Conservation (phyloP, 2,113 vertebrate genomes). For the Pongo pygmaeus region DNA sequence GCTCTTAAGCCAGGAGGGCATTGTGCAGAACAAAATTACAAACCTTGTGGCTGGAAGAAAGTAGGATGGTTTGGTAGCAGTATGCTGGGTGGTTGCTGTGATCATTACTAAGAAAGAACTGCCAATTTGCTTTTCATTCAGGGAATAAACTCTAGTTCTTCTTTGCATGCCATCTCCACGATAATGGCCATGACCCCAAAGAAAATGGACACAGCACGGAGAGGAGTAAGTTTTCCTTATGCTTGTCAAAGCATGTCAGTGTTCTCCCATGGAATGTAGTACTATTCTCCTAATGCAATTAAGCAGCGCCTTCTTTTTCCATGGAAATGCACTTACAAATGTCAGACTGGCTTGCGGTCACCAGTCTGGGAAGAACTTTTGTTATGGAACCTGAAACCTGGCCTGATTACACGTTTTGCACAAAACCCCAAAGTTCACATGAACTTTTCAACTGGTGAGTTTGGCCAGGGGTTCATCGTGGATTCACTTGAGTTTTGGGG, state of each 20-base stretch:
- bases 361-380: slow-evolving; percentile 63
- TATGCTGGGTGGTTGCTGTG: slow-evolving; percentile 2
- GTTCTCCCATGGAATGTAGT: slow-evolving; percentile 41
- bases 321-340: slow-evolving; percentile 61
- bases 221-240: slow-evolving; percentile 67
- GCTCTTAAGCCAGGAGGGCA: not conserved
- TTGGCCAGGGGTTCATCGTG: slow-evolving; percentile 2
- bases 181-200: slow-evolving; percentile 65
- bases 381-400: slow-evolving; percentile 69
- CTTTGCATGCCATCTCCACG: slow-evolving; percentile 39
- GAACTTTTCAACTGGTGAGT: slow-evolving; percentile 73
- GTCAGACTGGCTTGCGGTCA: slow-evolving; percentile 67
- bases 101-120: not conserved
- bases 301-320: slow-evolving; percentile 70
- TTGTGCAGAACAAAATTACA: not conserved
- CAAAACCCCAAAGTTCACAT: slow-evolving; percentile 57
- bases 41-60: not conserved
- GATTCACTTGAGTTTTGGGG: not conserved
- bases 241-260: slow-evolving; percentile 70
- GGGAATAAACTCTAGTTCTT: slow-evolving; percentile 23
- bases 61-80: slow-evolving; percentile 38
- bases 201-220: slow-evolving; percentile 56
- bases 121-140: slow-evolving; percentile 34
- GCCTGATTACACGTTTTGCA: slow-evolving; percentile 60
- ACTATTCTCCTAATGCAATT: slow-evolving; percentile 71